Evolutionary conservation across 2,888 invertebrate species (phyloP).

Genomic region (Papilio demoleus): DNA sequence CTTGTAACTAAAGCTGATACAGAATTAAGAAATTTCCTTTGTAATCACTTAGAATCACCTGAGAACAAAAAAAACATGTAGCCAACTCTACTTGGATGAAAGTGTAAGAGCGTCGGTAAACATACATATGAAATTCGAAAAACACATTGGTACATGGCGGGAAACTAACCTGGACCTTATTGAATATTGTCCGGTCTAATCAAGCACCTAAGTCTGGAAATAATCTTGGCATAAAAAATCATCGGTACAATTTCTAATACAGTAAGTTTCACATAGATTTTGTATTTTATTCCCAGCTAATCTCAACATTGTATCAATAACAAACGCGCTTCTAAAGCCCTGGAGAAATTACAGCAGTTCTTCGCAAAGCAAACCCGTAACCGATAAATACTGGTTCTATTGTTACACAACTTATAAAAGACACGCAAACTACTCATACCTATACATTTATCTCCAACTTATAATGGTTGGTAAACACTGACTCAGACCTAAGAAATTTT

Average conservation of each 20-base stretch:
- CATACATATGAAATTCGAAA: too few species aligned
- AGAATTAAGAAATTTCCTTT: too few species aligned
- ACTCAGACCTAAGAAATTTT: neutral
- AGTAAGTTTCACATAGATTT: neutral
- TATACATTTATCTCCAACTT: neutral
- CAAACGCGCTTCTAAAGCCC: conserved; percentile 14
- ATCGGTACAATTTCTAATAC: neutral
- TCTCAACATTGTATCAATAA: conserved; percentile 13
- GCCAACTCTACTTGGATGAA: too few species aligned
- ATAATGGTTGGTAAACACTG: neutral
- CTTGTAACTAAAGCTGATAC: too few species aligned
- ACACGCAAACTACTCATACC: neutral
- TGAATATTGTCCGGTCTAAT: too few species aligned
- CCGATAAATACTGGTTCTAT: conserved; percentile 2
- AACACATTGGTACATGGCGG: too few species aligned
- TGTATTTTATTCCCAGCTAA: conserved; percentile 4
- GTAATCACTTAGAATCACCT: too few species aligned
- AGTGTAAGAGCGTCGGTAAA: too few species aligned
- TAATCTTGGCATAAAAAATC: too few species aligned
- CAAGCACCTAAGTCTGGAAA: too few species aligned
- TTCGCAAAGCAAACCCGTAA: conserved; percentile 5
- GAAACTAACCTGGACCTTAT: too few species aligned
- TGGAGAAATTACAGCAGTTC: conserved; percentile 16
- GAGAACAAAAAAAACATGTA: too few species aligned
- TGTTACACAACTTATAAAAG: neutral